phyloP scores from a whole-genome alignment of 2,888 invertebrate species.

The Andricus curvator region DNA sequence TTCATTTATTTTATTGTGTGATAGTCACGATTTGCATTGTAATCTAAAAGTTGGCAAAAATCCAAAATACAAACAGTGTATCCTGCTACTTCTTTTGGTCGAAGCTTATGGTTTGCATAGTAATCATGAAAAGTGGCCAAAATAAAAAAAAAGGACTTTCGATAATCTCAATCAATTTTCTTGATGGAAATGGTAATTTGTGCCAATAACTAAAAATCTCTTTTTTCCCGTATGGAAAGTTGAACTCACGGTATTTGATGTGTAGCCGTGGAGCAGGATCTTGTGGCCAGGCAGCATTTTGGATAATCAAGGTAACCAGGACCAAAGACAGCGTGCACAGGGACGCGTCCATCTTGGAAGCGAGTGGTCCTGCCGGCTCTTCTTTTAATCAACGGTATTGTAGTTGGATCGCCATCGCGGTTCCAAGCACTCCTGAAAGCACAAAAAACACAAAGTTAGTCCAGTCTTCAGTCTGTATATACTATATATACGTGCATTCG shows the following conservation, averaged over 20 bases:
- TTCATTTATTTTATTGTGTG: no score
- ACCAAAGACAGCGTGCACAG: constrained; percentile 74
- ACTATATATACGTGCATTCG: constrained; percentile 15
- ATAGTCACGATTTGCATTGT: no score
- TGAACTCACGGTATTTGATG: constrained; percentile 82
- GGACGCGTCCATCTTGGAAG: constrained; percentile 69
- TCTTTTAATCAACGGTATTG: constrained; percentile 67
- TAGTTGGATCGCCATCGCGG: constrained; percentile 68
- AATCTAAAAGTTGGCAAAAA: no score
- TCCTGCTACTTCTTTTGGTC: no score
- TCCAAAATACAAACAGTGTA: no score
- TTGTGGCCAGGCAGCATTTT: constrained; percentile 85
- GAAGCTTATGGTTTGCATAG: no score
- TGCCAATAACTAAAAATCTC: no score
- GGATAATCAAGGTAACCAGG: constrained; percentile 80
- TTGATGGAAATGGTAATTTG: no score
- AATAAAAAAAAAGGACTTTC: no score
- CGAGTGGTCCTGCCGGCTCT: constrained; percentile 65
- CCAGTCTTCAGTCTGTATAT: constrained; percentile 17
- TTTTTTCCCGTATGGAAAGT: not conserved
- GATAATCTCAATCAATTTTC: no score
- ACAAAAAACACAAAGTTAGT: constrained; percentile 35
- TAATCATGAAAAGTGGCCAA: no score
- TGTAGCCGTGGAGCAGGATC: constrained; percentile 85
- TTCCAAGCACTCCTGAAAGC: constrained; percentile 61